Base-by-base conservation (phyloP, 1,140 invertebrate species). In the Brachionus calyciflorus region DNA sequence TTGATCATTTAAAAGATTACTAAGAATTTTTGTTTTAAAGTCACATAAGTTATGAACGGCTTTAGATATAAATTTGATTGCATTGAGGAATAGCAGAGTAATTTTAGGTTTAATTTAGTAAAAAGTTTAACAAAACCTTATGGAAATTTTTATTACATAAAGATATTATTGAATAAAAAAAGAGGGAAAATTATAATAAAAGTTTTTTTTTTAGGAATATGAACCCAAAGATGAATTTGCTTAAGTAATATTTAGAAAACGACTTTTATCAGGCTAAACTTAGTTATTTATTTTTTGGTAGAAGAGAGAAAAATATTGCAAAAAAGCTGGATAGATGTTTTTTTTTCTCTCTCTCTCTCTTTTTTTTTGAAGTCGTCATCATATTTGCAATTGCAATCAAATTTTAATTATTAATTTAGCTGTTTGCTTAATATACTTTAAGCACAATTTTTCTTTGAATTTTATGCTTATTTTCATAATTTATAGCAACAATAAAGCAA, bases 391-490 rank as follows among this genome's bases (percentile, higher is more conserved):
- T 7, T 46, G 33, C 33, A 37, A 37, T 37, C 3, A 37, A 37
- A 37, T 3, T 37, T 9, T 37, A 37, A 37, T 37, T 37, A 37
- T 37, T 37, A 37, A 37, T 37, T 37, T 21, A 4, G 33, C 17
- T 33, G 17, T 33, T 2, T 17, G 30, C 10, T 53, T 12, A n/a
- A 14, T 49, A 24, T 26, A 53, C 26, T 17, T 24, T 24, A 40
- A 60, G 33, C 33, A 19, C 55, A n/a, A 37, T 21, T 37, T 60
- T 60, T 40, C 19, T 17, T 60, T 37, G 26, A 6, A 60, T 60
- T 26, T 55, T 28, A 26, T 28, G 19, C 51, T 63, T 63, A 63
- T 63, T 65, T 65, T 65, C 60, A 65, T 65, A 65, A 65, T 65
- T 65, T 65, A 65, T 65, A 65, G n/a, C n/a, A n/a, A n/a, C n/a